Evolutionary conservation across 2,797 vertebrate species (phyloP).

Genomic region (Leuciscus waleckii): DNA sequence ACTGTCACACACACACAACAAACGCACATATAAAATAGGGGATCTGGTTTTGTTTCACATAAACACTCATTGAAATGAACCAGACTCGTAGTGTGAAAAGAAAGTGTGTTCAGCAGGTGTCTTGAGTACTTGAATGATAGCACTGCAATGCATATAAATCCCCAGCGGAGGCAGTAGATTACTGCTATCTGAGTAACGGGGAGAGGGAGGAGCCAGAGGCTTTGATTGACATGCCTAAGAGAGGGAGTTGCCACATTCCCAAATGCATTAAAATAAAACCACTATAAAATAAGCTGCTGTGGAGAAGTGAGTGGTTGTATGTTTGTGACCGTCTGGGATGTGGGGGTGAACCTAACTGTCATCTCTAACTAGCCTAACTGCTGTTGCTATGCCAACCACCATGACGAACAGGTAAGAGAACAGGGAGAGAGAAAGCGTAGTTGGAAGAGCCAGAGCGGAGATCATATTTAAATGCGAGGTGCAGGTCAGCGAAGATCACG

Average conservation of each 20-base stretch:
- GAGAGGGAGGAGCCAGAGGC: slow-evolving; percentile 44
- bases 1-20: slow-evolving; percentile 74
- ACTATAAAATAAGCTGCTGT: neutral
- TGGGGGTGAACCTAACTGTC: slow-evolving; percentile 69
- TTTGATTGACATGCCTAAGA: slow-evolving; percentile 47
- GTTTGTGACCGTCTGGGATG: slow-evolving; percentile 35
- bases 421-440: slow-evolving; percentile 51
- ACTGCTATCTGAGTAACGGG: slow-evolving; percentile 31
- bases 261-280: slow-evolving; percentile 22
- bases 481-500: slow-evolving; percentile 68
- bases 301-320: neutral
- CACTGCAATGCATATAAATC: slow-evolving; percentile 48
- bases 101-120: slow-evolving; percentile 51
- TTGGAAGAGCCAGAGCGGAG: slow-evolving; percentile 26
- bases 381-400: slow-evolving; percentile 85
- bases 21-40: slow-evolving; percentile 76
- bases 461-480: slow-evolving; percentile 43
- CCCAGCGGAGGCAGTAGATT: slow-evolving; percentile 41
- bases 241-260: slow-evolving; percentile 53
- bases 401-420: slow-evolving; percentile 65
- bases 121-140: slow-evolving; percentile 31
- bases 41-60: slow-evolving; percentile 51
- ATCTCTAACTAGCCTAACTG: slow-evolving; percentile 77
- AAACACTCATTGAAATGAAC: slow-evolving; percentile 54
- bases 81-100: slow-evolving; percentile 65